phyloP scores from a whole-genome alignment of 2,797 vertebrate species.

The Oophaga sylvatica region DNA sequence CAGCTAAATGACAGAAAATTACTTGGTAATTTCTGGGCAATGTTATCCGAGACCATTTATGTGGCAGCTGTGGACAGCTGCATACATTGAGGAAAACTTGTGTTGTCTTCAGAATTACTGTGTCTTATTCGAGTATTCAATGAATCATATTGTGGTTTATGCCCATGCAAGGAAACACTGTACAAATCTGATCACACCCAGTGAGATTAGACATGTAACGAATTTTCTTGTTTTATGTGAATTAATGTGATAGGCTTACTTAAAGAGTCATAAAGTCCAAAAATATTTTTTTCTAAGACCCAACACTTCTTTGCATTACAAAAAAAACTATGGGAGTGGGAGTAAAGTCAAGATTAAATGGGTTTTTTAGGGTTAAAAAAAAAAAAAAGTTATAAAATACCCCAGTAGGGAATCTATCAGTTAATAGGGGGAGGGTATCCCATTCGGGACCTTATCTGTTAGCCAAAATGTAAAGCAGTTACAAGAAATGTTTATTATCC shows the following conservation, averaged over 20 bases:
- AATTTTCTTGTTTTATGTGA: neutral
- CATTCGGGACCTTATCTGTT: too few species aligned
- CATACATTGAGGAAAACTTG: neutral
- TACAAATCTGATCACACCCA: conserved; percentile 12
- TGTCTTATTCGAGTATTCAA: neutral
- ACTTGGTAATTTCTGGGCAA: neutral
- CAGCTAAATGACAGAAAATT: conserved; percentile 14
- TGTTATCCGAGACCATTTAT: conserved; percentile 17
- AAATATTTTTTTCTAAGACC: too few species aligned
- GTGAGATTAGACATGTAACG: neutral
- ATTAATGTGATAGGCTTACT: neutral
- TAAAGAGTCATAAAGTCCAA: neutral
- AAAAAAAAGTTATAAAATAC: too few species aligned
- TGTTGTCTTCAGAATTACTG: neutral
- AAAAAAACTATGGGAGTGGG: too few species aligned
- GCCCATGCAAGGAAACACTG: neutral
- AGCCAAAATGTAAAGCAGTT: too few species aligned
- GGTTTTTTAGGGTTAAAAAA: too few species aligned
- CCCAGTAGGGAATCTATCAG: too few species aligned
- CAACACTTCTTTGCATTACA: too few species aligned
- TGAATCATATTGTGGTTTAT: conserved; percentile 12
- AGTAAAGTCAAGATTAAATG: too few species aligned
- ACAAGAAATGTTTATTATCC: too few species aligned
- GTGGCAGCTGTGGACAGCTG: conserved; percentile 41
- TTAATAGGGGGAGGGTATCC: too few species aligned